phyloP scores from a whole-genome alignment of 2,113 vertebrate genomes.

The Neolamprologus sp. region DNA sequence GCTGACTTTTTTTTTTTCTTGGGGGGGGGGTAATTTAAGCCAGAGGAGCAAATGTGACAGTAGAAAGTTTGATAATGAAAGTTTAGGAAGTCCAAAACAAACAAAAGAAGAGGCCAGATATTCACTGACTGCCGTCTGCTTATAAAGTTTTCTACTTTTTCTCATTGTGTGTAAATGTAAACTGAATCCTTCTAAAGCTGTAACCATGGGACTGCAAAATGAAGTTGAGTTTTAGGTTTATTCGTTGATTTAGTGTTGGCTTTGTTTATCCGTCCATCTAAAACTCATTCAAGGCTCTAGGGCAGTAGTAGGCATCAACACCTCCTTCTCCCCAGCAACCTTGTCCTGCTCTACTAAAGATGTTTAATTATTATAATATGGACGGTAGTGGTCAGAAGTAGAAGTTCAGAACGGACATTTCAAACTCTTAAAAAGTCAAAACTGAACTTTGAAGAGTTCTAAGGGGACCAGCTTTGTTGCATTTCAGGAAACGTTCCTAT shows the following conservation, averaged over 20 bases:
- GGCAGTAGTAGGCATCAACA: background rate
- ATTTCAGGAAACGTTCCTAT: background rate
- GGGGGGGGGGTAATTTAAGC: background rate
- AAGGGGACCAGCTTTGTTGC: background rate
- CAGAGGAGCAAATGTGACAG: background rate
- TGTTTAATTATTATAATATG: background rate
- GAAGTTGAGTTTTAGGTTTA: background rate
- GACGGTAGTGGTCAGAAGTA: background rate
- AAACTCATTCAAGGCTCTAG: background rate
- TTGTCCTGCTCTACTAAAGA: background rate
- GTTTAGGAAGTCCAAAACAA: background rate
- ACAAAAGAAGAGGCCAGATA: background rate
- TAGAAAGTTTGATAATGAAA: background rate
- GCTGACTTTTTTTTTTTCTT: background rate
- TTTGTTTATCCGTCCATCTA: background rate
- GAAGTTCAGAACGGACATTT: background rate
- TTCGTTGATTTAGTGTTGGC: background rate
- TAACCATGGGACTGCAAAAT: background rate
- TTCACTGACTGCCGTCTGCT: background rate
- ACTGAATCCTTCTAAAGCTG: background rate
- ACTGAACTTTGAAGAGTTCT: background rate
- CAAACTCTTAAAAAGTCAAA: background rate
- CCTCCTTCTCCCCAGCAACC: background rate
- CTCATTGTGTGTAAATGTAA: background rate
- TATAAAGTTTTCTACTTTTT: background rate